Percentiles rank a stretch among this genome's conserved stretches.
These are phyloP conservation scores for Hycleus cichorii DNA, from an alignment of 1,140 invertebrate genomes.

Conservation along the genomic window DNA sequence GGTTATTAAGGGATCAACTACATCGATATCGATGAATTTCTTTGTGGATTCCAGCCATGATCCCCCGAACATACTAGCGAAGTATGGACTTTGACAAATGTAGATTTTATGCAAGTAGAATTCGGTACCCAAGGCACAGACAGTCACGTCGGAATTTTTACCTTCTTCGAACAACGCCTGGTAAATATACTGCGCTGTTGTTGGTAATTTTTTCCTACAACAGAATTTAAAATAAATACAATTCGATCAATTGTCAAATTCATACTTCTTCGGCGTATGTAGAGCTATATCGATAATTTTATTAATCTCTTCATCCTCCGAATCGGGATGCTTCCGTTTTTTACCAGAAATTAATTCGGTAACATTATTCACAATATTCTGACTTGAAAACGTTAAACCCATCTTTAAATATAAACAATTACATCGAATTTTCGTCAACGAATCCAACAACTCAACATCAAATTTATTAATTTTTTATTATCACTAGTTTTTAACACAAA, in stretches of 20 bases:
- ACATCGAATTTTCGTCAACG: no score
- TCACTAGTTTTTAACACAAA: no score
- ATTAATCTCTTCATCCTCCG: constrained; percentile 36
- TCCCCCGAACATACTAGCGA: constrained; percentile 78
- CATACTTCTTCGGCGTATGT: constrained; percentile 40
- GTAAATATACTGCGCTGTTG: constrained; percentile 72
- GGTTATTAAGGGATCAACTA: constrained; percentile 68
- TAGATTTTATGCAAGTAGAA: constrained; percentile 77
- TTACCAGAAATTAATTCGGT: constrained; percentile 31
- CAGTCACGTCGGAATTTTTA: constrained; percentile 67
- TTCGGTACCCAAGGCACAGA: constrained; percentile 61
- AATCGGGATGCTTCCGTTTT: constrained; percentile 35
- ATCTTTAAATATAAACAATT: constrained; percentile 8
- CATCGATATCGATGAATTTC: constrained; percentile 60
- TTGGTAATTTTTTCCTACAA: constrained; percentile 61
- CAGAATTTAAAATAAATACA: neutral
- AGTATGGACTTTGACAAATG: constrained; percentile 73
- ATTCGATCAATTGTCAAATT: neutral
- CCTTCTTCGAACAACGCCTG: constrained; percentile 70
- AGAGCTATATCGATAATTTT: constrained; percentile 40
- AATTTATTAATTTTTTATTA: no score
- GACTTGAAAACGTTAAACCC: constrained; percentile 26
- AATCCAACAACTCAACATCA: no score
- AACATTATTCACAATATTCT: constrained; percentile 29
- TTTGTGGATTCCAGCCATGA: constrained; percentile 69